Evolutionary conservation across 1,140 invertebrate species (phyloP), one percentile per base, ranked within the genome.

Genomic region (Zaprionus gabonicus): DNA sequence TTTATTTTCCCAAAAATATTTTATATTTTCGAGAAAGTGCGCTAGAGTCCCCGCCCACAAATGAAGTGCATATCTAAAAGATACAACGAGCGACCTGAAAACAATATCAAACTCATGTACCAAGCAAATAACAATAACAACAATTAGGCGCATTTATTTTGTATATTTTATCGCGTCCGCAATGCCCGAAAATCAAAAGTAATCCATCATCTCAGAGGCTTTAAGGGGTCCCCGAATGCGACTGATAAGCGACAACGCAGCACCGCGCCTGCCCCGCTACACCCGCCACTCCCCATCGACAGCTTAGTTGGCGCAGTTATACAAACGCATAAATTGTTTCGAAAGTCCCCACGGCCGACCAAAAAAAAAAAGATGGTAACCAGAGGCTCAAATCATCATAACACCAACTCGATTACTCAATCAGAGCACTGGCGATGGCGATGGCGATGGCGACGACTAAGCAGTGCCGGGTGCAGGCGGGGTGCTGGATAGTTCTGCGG

Each of bases 121-220:
- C 83, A 55, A 77, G 60, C 68, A 82, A 85, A 85, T 57, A 80
- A 79, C 71, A 72, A 58, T 58, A 77, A 78, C 85, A 87, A 88
- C 87, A 85, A 81, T 80, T 78, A 77, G 75, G 36, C 58, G 68
- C 71, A 69, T 77, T 70, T 86, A 74, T 67, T 80, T 65, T 71
- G 56, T 78, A 67, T 72, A 78, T 88, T 90, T 88, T 88, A 88
- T 88, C 85, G 65, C 66, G 38, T 60, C 72, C 67, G 68, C 81
- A 90, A 85, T 81, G 81, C 78, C 85, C 85, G 41, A 72, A 87
- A 90, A 90, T 90, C 85, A 85, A 68, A 90, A 80, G 85, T 90
- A 90, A 90, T 90, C 86, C 85, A 90, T 90, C 85, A 90, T 90
- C 86, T 85, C 76, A 68, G 67, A 80, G 79, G 85, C 85, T 90